Evolutionary conservation across 64 coral and sea anemone species (phyloP), one percentile per base, ranked within the genome.

Genomic region (Pocillopora damicornis): DNA sequence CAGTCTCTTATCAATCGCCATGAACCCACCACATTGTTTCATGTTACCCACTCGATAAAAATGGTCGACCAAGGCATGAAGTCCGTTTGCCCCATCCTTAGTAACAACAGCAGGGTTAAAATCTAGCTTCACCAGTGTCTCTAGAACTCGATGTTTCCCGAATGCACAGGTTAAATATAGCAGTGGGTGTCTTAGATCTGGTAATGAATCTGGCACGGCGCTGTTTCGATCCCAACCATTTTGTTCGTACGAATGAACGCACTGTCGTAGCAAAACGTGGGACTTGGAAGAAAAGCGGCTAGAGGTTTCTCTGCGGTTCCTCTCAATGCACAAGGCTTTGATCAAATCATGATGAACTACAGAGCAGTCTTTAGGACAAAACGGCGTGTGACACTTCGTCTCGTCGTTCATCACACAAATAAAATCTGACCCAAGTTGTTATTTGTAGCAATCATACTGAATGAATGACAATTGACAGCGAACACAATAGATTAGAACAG

Each of bases 221-320:
- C 87, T 89, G 16, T 93, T 88, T 15, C 87, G 87, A 75, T 93
- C 87, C 91, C 91, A 93, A 58, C 91, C 91, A 89, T 93, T 93
- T 18, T 82, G 63, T 18, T 87, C 88, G 38, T 77, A 93, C 26
- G 77, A 72, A 25, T 93, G 86, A 61, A 93, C 71, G 25, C 91
- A 93, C 42, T 93, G 86, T n/a, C 91, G 77, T 45, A 93, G 73
- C 26, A 93, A 72, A 59, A 93, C 91, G 79, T 93, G 91, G 58
- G 87, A 89, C 69, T 89, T 93, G 9, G 77, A 79, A 64, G 80
- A 79, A 36, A 76, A 93, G 15, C 91, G 84, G 1, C 80, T 88
- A 10, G 72, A 63, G 18, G 77, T 92, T 20, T 87, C 76, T n/a
- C 82, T 92, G 17, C 91, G 77, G 73, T 93, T 93, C 42, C 82